Evolutionary conservation across 2,797 vertebrate species (phyloP).

Genomic region (Helicolenus hilgendorfi): DNA sequence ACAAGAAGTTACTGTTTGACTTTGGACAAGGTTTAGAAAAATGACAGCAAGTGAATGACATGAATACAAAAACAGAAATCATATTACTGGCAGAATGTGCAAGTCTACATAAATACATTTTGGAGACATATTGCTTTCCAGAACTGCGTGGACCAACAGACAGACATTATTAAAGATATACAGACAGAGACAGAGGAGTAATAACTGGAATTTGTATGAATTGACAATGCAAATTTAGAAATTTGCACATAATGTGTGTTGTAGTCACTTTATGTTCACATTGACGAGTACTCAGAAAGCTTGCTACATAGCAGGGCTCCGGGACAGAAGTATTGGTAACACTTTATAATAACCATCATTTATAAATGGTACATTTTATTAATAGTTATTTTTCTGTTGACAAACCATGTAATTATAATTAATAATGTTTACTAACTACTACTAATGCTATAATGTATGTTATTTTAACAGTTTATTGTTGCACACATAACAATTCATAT

Average conservation of each 20-base stretch:
- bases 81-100: not conserved
- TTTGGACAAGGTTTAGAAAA: constrained; percentile 26
- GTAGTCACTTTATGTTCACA: not conserved
- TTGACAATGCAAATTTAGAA: not conserved
- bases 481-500: no score
- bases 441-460: no score
- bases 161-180: not conserved
- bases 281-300: not conserved
- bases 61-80: constrained; percentile 35
- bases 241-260: not conserved
- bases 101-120: not conserved
- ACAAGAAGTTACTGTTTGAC: constrained; percentile 24
- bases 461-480: no score
- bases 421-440: no score
- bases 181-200: not conserved
- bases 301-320: not conserved
- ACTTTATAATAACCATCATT: no score
- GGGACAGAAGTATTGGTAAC: not conserved
- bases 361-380: no score
- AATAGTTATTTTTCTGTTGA: no score
- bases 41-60: constrained; percentile 1
- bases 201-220: not conserved
- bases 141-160: not conserved
- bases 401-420: no score
- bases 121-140: not conserved